Evolutionary conservation across 2,113 vertebrate genomes (phyloP).

Genomic region (cat (Felis catus)): DNA sequence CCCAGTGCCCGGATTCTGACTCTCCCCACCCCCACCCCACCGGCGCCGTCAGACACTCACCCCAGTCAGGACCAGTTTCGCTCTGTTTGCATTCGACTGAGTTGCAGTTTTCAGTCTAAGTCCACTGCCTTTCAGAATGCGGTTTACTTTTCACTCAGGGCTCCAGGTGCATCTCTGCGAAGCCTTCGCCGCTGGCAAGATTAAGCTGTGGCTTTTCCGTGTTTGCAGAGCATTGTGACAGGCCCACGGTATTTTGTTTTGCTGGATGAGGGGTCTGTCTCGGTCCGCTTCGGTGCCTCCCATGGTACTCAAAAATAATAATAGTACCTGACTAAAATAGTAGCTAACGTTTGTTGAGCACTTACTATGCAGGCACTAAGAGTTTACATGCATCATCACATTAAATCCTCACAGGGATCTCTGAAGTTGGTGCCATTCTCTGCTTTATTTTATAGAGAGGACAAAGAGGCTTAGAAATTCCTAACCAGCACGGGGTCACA

Average conservation of each 20-base stretch:
- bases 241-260: neutral
- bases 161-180: neutral
- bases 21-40: neutral
- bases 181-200: neutral
- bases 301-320: neutral
- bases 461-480: neutral
- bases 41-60: neutral
- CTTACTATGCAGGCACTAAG: neutral
- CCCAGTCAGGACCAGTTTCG: neutral
- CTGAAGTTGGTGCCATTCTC: neutral
- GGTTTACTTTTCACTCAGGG: neutral
- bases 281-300: neutral
- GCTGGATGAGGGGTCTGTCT: neutral
- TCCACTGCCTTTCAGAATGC: neutral
- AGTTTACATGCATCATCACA: neutral
- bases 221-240: neutral
- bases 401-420: neutral
- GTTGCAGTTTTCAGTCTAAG: neutral
- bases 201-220: neutral
- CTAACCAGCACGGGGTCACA: neutral
- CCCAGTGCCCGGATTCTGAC: neutral
- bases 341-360: neutral
- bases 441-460: neutral
- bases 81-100: neutral
- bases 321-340: neutral